Evolutionary conservation across 2,888 invertebrate species (phyloP).

Genomic region (Patella pellucida): DNA sequence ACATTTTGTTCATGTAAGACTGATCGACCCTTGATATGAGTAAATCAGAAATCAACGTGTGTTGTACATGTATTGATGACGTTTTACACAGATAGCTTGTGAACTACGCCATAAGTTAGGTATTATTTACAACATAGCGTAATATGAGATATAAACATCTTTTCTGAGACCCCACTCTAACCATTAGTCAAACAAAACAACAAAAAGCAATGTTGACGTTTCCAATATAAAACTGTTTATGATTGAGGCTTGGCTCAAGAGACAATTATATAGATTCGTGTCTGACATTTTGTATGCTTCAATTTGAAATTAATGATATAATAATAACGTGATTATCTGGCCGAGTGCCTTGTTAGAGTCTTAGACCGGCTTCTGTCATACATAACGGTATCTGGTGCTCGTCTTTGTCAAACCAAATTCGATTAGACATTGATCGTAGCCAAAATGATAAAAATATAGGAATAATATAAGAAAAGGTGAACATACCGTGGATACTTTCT

Average conservation of each 20-base stretch:
- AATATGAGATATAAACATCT: no score
- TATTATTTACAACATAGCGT: no score
- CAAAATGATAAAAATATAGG: background rate
- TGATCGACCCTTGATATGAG: no score
- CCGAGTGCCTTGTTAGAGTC: conserved; percentile 7
- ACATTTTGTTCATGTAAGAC: no score
- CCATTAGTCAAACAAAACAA: no score
- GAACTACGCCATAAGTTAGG: no score
- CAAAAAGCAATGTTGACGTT: background rate
- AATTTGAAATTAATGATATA: background rate
- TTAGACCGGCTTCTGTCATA: background rate
- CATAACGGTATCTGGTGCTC: background rate
- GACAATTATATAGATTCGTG: background rate
- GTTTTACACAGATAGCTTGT: no score
- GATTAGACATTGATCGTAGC: conserved; percentile 7
- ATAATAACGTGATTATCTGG: conserved; percentile 1
- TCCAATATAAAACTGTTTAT: conserved; percentile 2
- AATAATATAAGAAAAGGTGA: no score
- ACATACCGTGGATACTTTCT: no score
- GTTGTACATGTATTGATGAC: no score
- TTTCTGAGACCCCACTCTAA: no score
- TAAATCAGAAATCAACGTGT: no score
- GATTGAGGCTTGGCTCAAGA: background rate
- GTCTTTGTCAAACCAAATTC: background rate
- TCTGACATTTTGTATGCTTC: conserved; percentile 1